A percentile compares a stretch with the other conserved stretches of the same genome.
These are phyloP conservation scores for Pantherophis vulpinus DNA, from an alignment of 2,797 vertebrate species.

Conservation along the genomic window DNA sequence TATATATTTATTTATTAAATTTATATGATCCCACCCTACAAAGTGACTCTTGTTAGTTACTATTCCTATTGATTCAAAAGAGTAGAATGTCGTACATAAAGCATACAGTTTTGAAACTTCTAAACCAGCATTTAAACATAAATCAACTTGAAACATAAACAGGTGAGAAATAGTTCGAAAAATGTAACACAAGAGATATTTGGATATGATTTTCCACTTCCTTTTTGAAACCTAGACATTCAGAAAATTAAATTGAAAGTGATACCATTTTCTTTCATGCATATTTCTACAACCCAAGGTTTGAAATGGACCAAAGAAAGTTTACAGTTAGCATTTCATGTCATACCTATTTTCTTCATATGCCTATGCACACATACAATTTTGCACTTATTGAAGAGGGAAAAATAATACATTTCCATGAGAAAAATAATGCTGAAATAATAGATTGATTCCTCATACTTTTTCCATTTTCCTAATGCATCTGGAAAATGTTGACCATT, in stretches of 20 bases:
- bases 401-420: neutral
- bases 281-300: slow-evolving; percentile 45
- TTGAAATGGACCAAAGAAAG: slow-evolving; percentile 46
- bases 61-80: slow-evolving; percentile 33
- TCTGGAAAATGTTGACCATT: no score
- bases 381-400: slow-evolving; percentile 54
- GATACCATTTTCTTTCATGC: slow-evolving; percentile 57
- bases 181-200: slow-evolving; percentile 50
- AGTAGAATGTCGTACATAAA: slow-evolving; percentile 34
- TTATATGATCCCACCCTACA: neutral
- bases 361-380: slow-evolving; percentile 61
- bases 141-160: slow-evolving; percentile 25
- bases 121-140: slow-evolving; percentile 25
- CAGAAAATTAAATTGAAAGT: slow-evolving; percentile 41
- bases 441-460: slow-evolving; percentile 49
- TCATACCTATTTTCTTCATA: slow-evolving; percentile 46
- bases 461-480: neutral
- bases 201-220: slow-evolving; percentile 36
- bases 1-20: neutral
- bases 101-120: slow-evolving; percentile 24
- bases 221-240: slow-evolving; percentile 12
- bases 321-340: slow-evolving; percentile 41
- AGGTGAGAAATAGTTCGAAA: slow-evolving; percentile 45
- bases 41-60: neutral
- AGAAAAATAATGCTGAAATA: slow-evolving; percentile 1